Base-by-base conservation (phyloP, 2,113 vertebrate species). In the Phocoena sinus region DNA sequence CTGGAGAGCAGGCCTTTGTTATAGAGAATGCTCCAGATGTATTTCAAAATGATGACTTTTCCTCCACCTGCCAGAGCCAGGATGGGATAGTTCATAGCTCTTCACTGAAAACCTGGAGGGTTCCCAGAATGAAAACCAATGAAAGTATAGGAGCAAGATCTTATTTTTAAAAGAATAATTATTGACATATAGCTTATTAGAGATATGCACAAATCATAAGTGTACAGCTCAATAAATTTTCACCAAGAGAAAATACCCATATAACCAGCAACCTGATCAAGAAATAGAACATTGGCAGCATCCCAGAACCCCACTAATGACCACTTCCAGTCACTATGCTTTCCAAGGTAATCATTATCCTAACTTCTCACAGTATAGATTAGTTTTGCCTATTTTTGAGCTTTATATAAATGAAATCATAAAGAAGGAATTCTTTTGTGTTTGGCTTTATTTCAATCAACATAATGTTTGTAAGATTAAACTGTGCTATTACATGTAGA, bases 381-480 rank as follows among this genome's bases (percentile, higher is more conserved):
- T 86, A 44, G 20, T 79, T 67, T 71, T 56, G 33, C 14, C 62
- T 56, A 12, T 15, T 92, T 89, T 63, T 63, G 21, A 86, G 38
- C 17, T 70, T 94, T 79, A 65, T 71, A 36, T 60, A 91, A 85
- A 65, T 91, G 65, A 53, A 87, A 65, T 88, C 31, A 77, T 71
- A 18, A 9, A 23, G 33, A 11, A 81, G 23, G 6, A 60, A 33
- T 63, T 80, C 0, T 62, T 88, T 56, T 63, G 38, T 91, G 21
- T 85, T 36, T 71, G 47, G 31, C 31, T 96, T 88, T 91, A 86
- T 96, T 95, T 76, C 71, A 84, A 38, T 93, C 73, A 65, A 28
- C 18, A 67, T 70, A 25, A 58, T 79, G 6, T 41, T 65, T 36
- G 8, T 70, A 65, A 74, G 63, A 38, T 38, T 81, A 89, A 82